Conservation (phyloP, 92 coral and sea anemone species). For the Muricea muricata region DNA sequence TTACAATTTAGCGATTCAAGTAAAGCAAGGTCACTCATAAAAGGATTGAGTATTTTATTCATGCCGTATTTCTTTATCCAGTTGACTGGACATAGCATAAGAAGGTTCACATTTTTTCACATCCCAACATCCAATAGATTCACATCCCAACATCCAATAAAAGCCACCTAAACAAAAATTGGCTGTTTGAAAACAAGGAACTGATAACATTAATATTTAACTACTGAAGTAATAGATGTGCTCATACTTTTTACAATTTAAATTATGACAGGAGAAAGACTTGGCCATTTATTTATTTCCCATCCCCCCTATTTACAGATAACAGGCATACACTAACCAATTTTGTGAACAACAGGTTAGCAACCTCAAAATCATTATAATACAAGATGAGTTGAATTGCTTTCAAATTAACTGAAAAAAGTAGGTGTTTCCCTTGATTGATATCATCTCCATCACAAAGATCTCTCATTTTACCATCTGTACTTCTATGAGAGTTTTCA, state of each 20-base stretch:
- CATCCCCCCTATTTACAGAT: not conserved
- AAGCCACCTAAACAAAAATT: conserved; percentile 51
- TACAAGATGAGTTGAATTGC: conserved; percentile 64
- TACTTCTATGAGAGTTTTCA: conserved; percentile 50
- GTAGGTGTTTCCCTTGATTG: conserved; percentile 37
- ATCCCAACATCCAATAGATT: too few species aligned
- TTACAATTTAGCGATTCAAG: conserved; percentile 65
- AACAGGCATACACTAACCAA: conserved; percentile 52
- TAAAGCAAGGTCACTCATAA: conserved; percentile 52
- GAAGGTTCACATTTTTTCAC: conserved; percentile 48
- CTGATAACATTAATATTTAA: too few species aligned
- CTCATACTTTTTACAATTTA: not conserved
- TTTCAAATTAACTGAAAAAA: conserved; percentile 49
- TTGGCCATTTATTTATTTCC: too few species aligned
- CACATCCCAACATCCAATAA: conserved; percentile 63
- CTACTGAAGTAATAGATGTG: too few species aligned
- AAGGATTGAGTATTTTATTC: conserved; percentile 41
- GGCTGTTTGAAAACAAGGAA: not conserved
- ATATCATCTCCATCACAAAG: conserved; percentile 55
- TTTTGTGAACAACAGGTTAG: conserved; percentile 58
- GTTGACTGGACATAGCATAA: conserved; percentile 37
- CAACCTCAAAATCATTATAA: conserved; percentile 71
- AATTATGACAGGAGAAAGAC: not conserved
- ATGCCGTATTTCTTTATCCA: conserved; percentile 55
- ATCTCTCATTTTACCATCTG: conserved; percentile 64